Evolutionary conservation across 2,888 invertebrate species (phyloP).

Genomic region (Philereme transversata): DNA sequence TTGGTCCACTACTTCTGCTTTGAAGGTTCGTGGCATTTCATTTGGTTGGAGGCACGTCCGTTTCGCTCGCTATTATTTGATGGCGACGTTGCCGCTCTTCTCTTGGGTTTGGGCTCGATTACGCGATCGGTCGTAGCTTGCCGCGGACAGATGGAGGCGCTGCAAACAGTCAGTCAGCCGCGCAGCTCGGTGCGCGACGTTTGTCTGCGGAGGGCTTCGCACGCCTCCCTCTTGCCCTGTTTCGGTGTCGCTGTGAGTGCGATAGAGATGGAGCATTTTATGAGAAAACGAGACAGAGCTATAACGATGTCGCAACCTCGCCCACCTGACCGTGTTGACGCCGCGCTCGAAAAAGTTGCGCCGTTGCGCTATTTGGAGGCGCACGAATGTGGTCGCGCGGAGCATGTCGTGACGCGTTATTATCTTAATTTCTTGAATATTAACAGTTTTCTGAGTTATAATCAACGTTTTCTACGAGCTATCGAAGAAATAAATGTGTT

Average conservation of each 20-base stretch:
- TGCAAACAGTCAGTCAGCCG: constrained; percentile 76
- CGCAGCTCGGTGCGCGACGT: constrained; percentile 83
- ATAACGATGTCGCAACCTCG: constrained; percentile 84
- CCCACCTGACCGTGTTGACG: constrained; percentile 84
- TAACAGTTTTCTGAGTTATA: constrained; percentile 60
- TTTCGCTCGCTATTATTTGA: constrained; percentile 70
- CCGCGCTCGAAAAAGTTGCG: constrained; percentile 84
- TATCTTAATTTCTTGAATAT: constrained; percentile 67
- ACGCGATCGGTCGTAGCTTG: constrained; percentile 53
- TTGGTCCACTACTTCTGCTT: constrained; percentile 75
- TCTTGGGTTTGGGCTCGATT: constrained; percentile 61
- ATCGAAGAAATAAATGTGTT: constrained; percentile 50
- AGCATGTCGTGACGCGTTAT: constrained; percentile 74
- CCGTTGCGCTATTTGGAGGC: constrained; percentile 83
- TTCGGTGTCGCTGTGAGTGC: constrained; percentile 53
- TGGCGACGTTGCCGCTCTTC: constrained; percentile 76
- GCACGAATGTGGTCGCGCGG: constrained; percentile 78
- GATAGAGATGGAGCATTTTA: constrained; percentile 58
- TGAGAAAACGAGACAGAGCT: constrained; percentile 59
- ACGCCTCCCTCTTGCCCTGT: constrained; percentile 59
- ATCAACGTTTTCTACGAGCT: constrained; percentile 45
- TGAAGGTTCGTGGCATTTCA: constrained; percentile 77
- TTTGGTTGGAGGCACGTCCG: constrained; percentile 71
- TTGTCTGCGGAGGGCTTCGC: constrained; percentile 73
- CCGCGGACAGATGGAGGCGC: constrained; percentile 53